phyloP scores from a whole-genome alignment of 1,140 invertebrate species.

The Reticulitermes speratus region DNA sequence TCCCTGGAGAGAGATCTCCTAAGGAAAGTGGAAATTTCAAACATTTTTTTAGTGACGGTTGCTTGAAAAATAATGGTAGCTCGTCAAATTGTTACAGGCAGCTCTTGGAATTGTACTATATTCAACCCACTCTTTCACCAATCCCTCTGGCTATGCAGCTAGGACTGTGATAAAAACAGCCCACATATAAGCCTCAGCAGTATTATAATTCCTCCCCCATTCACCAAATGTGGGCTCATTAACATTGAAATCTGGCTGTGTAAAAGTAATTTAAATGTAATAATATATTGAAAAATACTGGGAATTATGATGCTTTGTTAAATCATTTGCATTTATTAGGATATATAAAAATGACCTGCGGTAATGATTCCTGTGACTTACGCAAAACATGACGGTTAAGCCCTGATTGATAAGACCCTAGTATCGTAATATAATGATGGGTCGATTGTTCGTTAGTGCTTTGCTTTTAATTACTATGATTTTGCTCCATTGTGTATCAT shows the following conservation, averaged over 20 bases:
- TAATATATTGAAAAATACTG: no score
- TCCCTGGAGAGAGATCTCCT: slow-evolving; percentile 1
- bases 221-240: background rate
- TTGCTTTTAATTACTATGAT: no score
- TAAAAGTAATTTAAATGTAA: no score
- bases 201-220: background rate
- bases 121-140: background rate
- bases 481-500: no score
- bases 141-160: background rate
- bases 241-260: background rate
- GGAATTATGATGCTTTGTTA: no score
- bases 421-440: no score
- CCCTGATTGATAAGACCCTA: no score
- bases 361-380: no score
- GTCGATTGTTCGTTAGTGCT: no score
- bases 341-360: no score
- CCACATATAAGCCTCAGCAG: background rate
- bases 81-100: slow-evolving; percentile 16
- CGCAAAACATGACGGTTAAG: no score
- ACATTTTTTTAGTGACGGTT: slow-evolving; percentile 12
- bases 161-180: background rate
- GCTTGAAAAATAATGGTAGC: slow-evolving; percentile 12
- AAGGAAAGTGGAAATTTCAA: slow-evolving; percentile 13
- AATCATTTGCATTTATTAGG: no score
- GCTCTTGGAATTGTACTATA: background rate